A percentile compares a stretch with the other conserved stretches of the same genome.
phyloP scores from a whole-genome alignment of 92 coral and sea anemone genomes.

The Epizoanthus illoricatus region DNA sequence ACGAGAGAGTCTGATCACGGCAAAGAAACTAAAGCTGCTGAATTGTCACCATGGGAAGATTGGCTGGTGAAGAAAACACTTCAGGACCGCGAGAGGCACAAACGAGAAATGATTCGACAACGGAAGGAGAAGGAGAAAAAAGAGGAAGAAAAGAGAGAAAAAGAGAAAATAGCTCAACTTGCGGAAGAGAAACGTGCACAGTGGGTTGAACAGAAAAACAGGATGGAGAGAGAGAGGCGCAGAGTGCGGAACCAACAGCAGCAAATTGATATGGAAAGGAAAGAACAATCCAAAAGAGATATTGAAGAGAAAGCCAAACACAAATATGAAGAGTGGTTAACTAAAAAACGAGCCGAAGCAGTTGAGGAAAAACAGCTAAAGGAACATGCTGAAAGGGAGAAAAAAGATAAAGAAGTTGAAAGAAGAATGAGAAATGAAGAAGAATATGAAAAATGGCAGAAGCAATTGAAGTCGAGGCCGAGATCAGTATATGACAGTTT shows the following conservation, averaged over 20 bases:
- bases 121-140: conserved; percentile 51
- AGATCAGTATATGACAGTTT: conserved; percentile 63
- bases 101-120: conserved; percentile 46
- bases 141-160: conserved; percentile 43
- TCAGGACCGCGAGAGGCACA: conserved; percentile 69
- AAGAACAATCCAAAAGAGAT: conserved; percentile 55
- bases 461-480: conserved; percentile 60
- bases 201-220: conserved; percentile 73
- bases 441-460: conserved; percentile 84
- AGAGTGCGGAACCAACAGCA: conserved; percentile 46
- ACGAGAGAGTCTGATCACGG: conserved; percentile 1
- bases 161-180: conserved; percentile 49
- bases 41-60: conserved; percentile 87
- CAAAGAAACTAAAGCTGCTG: conserved; percentile 24
- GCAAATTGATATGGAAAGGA: conserved; percentile 43
- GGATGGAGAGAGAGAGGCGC: conserved; percentile 46
- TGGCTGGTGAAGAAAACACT: conserved; percentile 84
- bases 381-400: conserved; percentile 52
- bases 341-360: conserved; percentile 60
- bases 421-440: conserved; percentile 72
- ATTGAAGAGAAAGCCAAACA: conserved; percentile 75
- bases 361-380: conserved; percentile 50
- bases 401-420: conserved; percentile 72
- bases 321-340: conserved; percentile 71
- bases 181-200: conserved; percentile 61